Evolutionary conservation across 2,113 vertebrate species (phyloP).

Genomic region (Campylomormyrus tamandua): DNA sequence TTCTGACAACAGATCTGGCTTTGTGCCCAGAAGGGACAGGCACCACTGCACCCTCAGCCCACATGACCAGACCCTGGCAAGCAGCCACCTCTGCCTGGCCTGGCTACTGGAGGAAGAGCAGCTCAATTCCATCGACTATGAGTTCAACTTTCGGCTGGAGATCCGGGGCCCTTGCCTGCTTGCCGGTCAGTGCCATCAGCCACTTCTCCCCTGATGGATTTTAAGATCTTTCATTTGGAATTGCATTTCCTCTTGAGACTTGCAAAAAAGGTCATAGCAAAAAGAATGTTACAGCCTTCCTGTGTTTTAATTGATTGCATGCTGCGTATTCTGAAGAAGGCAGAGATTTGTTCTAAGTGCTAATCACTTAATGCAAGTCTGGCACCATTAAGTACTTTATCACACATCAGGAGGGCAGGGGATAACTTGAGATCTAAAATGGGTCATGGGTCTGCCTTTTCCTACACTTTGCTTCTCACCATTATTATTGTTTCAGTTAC

Average conservation of each 20-base stretch:
- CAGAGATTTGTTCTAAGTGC: constrained; percentile 1
- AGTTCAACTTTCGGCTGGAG: constrained; percentile 90
- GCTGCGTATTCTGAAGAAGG: not conserved
- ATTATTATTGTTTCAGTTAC: not conserved
- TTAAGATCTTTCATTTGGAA: not conserved
- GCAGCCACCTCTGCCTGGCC: constrained; percentile 62
- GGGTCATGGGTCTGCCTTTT: not conserved
- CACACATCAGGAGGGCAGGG: not conserved
- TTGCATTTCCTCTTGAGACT: not conserved
- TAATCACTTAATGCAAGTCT: constrained; percentile 2
- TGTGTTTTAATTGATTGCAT: not conserved
- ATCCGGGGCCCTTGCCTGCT: constrained; percentile 83
- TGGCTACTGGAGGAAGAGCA: constrained; percentile 69
- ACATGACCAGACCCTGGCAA: constrained; percentile 46
- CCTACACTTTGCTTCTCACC: not conserved
- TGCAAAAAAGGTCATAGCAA: not conserved
- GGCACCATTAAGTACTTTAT: constrained; percentile 1
- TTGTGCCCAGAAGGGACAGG: constrained; percentile 53
- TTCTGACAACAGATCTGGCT: constrained; percentile 16
- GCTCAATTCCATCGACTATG: constrained; percentile 84
- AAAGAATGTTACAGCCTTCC: not conserved
- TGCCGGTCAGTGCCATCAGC: constrained; percentile 65
- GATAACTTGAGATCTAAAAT: not conserved
- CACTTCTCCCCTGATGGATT: not conserved
- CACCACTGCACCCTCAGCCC: constrained; percentile 40